Conservation (phyloP, 2,888 invertebrate species). For the Holacanthella duospinosa region DNA sequence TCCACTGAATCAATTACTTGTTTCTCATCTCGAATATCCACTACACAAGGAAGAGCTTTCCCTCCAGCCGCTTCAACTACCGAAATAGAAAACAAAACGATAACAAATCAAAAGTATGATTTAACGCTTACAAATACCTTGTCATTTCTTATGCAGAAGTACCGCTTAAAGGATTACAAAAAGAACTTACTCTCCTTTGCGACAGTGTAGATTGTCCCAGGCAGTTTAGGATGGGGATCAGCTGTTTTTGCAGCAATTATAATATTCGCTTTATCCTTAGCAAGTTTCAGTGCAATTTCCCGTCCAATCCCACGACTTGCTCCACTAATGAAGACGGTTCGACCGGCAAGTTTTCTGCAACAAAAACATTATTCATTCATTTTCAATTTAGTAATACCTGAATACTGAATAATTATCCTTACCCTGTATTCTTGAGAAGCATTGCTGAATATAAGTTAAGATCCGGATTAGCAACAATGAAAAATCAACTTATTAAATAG, state of each 20-base stretch:
- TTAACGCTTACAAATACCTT: conserved; percentile 3
- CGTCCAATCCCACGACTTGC: conserved; percentile 94
- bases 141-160: too few relatives aligned
- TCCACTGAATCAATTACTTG: conserved; percentile 62
- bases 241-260: conserved; percentile 87
- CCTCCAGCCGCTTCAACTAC: conserved; percentile 77
- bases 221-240: conserved; percentile 77
- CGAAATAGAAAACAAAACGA: conserved; percentile 6
- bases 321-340: conserved; percentile 88
- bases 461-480: too few relatives aligned
- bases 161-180: not conserved
- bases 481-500: too few relatives aligned
- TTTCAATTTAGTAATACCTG: not conserved
- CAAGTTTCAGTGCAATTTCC: conserved; percentile 83
- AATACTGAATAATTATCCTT: not conserved
- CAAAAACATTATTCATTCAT: conserved; percentile 7
- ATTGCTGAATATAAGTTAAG: too few relatives aligned
- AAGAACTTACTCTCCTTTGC: conserved; percentile 67
- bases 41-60: conserved; percentile 71
- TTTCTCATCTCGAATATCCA: conserved; percentile 74
- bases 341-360: conserved; percentile 63
- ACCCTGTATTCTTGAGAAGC: conserved; percentile 24
- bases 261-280: conserved; percentile 83
- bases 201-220: conserved; percentile 82
- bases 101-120: too few relatives aligned